Percentiles rank a stretch among this genome's conserved stretches.
phyloP scores from a whole-genome alignment of 2,113 vertebrate species.

The Pristiophorus japonicus region DNA sequence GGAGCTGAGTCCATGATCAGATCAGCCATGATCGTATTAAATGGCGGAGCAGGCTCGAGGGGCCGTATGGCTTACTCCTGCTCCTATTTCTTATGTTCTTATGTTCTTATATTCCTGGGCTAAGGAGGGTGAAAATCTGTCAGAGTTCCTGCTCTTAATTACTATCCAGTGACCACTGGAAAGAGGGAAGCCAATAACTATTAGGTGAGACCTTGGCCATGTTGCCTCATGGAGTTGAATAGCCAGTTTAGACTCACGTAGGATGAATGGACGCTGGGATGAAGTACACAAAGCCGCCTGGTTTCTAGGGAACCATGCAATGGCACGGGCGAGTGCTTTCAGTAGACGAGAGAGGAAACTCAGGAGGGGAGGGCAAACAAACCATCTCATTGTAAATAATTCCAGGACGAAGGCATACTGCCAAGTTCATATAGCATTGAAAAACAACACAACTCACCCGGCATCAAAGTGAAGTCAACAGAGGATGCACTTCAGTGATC shows the following conservation, averaged over 20 bases:
- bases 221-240: not conserved
- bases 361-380: not conserved
- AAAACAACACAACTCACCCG: not conserved
- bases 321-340: not conserved
- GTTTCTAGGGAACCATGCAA: not conserved
- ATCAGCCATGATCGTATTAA: no score
- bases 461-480: not conserved
- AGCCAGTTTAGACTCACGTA: not conserved
- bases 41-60: no score
- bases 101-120: not conserved
- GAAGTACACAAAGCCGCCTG: not conserved
- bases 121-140: not conserved
- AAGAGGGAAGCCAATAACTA: not conserved
- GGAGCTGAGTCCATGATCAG: no score
- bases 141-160: not conserved
- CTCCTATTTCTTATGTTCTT: no score
- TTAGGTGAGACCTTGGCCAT: no score
- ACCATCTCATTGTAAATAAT: not conserved
- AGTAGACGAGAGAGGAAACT: not conserved
- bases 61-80: no score
- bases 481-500: not conserved
- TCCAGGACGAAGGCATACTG: not conserved
- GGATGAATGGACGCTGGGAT: not conserved
- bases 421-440: not conserved
- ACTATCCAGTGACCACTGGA: not conserved